Conservation (phyloP, 2,113 vertebrate species). For the Ctenomys sociabilis region DNA sequence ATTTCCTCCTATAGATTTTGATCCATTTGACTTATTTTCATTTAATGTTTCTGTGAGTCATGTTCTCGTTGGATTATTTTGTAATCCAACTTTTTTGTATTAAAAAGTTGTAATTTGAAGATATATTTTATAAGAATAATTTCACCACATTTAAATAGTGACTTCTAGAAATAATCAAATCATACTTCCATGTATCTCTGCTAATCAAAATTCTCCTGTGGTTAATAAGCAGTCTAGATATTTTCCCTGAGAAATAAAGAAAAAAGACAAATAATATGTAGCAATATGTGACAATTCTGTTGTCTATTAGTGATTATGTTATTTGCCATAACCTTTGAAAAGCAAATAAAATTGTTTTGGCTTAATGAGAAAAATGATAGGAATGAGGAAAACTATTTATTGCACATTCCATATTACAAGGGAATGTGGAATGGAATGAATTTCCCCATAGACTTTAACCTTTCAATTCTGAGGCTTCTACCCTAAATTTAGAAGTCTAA, state of each 20-base stretch:
- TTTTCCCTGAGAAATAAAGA: slow-evolving; percentile 22
- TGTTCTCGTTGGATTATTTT: slow-evolving; percentile 33
- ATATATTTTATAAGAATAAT: slow-evolving; percentile 17
- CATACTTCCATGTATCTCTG: not conserved
- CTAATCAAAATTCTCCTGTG: not conserved
- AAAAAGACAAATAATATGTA: not conserved
- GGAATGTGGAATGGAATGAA: slow-evolving; percentile 67
- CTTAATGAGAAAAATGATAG: not conserved
- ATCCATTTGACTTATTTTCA: slow-evolving; percentile 4
- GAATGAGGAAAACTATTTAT: slow-evolving; percentile 66
- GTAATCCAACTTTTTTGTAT: no score
- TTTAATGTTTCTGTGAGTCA: slow-evolving; percentile 5
- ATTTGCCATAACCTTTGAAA: slow-evolving; percentile 24
- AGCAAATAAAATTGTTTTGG: slow-evolving; percentile 37
- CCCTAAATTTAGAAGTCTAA: slow-evolving; percentile 46
- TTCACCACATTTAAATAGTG: not conserved
- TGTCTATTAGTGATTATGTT: not conserved
- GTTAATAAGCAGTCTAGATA: not conserved
- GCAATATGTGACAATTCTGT: not conserved
- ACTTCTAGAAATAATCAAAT: slow-evolving; percentile 22
- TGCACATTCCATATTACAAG: slow-evolving; percentile 56
- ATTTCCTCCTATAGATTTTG: not conserved
- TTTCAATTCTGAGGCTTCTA: slow-evolving; percentile 58
- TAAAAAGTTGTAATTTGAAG: slow-evolving; percentile 39
- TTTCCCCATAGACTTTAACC: slow-evolving; percentile 64